A percentile compares a stretch with the other conserved stretches of the same genome.
phyloP scores from a whole-genome alignment of 2,888 invertebrate species.

The Dolichopus griseipennis region DNA sequence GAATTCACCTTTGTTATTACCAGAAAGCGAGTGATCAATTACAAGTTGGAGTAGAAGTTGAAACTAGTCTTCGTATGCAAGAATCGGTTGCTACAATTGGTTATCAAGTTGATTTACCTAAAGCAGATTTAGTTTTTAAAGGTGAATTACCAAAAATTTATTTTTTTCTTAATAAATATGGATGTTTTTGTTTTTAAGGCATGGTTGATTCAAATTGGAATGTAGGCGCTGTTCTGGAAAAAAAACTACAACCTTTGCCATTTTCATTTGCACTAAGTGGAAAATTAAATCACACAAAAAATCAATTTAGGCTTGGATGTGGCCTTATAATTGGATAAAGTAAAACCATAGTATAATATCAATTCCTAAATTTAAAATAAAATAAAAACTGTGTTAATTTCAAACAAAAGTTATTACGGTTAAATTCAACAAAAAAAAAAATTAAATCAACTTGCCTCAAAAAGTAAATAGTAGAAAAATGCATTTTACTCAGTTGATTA shows the following conservation, averaged over 20 bases:
- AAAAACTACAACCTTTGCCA: constrained; percentile 84
- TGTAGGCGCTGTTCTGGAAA: constrained; percentile 88
- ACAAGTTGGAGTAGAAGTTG: constrained; percentile 87
- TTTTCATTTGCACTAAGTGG: constrained; percentile 90
- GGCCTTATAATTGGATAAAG: constrained; percentile 84
- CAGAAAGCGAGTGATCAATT: constrained; percentile 88
- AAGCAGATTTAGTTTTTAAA: constrained; percentile 88
- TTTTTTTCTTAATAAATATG: neutral
- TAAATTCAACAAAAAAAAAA: neutral
- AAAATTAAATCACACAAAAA: constrained; percentile 85
- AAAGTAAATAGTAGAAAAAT: neutral
- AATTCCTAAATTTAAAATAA: neutral
- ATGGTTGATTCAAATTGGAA: constrained; percentile 89
- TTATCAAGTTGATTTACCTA: constrained; percentile 91
- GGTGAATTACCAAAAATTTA: constrained; percentile 48
- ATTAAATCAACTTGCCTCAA: neutral
- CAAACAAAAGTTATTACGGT: neutral
- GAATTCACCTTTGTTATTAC: constrained; percentile 85
- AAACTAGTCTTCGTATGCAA: constrained; percentile 82
- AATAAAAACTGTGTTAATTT: neutral
- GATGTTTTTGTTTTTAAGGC: constrained; percentile 49
- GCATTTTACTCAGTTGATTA: neutral
- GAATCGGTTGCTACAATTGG: constrained; percentile 87
- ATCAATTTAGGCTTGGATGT: constrained; percentile 86
- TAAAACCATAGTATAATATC: neutral